phyloP scores from a whole-genome alignment of 2,888 invertebrate genomes.

The Microplitis manilae region DNA sequence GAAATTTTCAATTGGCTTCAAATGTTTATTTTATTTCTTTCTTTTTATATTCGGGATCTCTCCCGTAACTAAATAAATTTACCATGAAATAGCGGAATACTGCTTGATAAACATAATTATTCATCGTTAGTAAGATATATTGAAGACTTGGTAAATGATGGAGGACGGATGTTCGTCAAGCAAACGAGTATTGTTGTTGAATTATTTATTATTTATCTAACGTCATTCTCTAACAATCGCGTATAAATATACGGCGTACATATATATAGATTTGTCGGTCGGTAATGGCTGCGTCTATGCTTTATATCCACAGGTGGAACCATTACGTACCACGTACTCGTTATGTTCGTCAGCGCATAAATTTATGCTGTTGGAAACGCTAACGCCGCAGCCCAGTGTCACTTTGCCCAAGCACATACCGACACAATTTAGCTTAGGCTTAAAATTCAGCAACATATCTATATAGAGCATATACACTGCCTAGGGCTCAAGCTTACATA shows the following conservation, averaged over 20 bases:
- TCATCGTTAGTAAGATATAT: neutral
- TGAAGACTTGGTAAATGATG: neutral
- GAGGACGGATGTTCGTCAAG: neutral
- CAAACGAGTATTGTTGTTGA: constrained; percentile 9
- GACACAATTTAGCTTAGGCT: too few relatives aligned
- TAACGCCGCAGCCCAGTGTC: neutral
- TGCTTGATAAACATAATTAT: too few relatives aligned
- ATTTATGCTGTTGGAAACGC: constrained; percentile 29
- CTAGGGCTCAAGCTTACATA: neutral
- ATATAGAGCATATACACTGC: too few relatives aligned
- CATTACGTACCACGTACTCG: constrained; percentile 30
- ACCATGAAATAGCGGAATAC: too few relatives aligned
- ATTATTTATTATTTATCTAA: constrained; percentile 28
- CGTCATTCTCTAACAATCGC: constrained; percentile 9
- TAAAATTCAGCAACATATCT: too few relatives aligned
- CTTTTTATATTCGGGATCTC: too few relatives aligned
- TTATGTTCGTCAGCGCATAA: constrained; percentile 29
- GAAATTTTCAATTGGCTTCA: too few relatives aligned
- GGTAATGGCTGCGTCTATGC: constrained; percentile 27
- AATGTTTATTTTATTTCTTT: too few relatives aligned
- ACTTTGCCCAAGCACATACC: neutral
- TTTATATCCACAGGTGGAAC: constrained; percentile 23
- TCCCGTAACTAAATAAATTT: too few relatives aligned
- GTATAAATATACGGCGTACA: neutral
- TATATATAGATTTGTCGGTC: neutral